phyloP scores from a whole-genome alignment of 53 echinoderm and acorn worm genomes.

The Stichopus horrens region DNA sequence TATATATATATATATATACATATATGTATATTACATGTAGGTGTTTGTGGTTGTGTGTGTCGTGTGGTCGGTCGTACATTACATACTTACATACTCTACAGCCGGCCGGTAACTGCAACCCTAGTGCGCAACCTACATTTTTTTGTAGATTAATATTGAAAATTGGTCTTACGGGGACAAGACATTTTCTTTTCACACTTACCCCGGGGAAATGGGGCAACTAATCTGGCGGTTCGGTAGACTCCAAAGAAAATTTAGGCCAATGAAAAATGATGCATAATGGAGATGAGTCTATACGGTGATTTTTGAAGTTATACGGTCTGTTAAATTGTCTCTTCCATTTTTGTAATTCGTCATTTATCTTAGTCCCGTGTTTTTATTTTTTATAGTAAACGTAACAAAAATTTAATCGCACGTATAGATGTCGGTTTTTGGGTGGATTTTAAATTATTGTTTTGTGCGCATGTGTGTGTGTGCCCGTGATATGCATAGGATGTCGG shows the following conservation, averaged over 20 bases:
- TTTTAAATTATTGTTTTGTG: too few species aligned
- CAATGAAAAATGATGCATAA: slow-evolving; percentile 10
- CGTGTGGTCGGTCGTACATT: too few species aligned
- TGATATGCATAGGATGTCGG: too few species aligned
- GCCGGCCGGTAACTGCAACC: too few species aligned
- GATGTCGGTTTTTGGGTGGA: too few species aligned
- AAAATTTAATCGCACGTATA: too few species aligned
- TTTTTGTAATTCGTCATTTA: neutral
- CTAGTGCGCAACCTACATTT: neutral
- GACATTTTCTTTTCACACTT: neutral
- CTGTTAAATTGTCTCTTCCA: neutral
- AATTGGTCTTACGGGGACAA: slow-evolving; percentile 8
- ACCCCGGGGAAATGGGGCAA: slow-evolving; percentile 44
- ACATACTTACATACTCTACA: too few species aligned
- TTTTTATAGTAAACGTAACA: neutral
- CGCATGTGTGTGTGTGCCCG: too few species aligned
- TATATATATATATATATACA: too few species aligned
- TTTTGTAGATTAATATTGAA: slow-evolving; percentile 36
- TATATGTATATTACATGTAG: too few species aligned
- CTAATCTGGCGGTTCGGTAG: slow-evolving; percentile 15
- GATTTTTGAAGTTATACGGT: neutral
- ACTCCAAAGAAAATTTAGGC: slow-evolving; percentile 15
- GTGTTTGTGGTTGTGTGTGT: too few species aligned
- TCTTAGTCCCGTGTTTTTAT: too few species aligned
- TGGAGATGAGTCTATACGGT: neutral